phyloP scores from a whole-genome alignment of 2,797 vertebrate species.

The Pogonophryne albipinna region DNA sequence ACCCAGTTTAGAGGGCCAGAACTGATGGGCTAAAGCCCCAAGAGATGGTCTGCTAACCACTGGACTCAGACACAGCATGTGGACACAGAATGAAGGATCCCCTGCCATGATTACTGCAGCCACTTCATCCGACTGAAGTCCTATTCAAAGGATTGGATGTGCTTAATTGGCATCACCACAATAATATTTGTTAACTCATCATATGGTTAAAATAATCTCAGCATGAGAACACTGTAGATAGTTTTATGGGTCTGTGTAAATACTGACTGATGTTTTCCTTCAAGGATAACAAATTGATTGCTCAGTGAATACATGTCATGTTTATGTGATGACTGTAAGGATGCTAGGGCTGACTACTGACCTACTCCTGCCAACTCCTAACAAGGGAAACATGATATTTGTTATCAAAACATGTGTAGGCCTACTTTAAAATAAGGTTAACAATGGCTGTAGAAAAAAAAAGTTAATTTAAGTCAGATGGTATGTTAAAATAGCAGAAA shows the following conservation, averaged over 20 bases:
- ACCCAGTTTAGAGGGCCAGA: constrained; percentile 71
- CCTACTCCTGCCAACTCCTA: neutral
- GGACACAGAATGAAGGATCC: constrained; percentile 23
- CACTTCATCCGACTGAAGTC: neutral
- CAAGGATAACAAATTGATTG: neutral
- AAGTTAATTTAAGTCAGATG: neutral
- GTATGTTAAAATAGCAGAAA: neutral
- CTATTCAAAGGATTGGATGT: constrained; percentile 5
- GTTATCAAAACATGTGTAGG: neutral
- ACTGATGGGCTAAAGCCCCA: constrained; percentile 69
- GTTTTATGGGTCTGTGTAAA: neutral
- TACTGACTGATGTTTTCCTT: neutral
- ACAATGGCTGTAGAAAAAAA: neutral
- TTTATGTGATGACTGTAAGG: neutral
- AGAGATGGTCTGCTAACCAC: constrained; percentile 41
- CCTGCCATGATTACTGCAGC: constrained; percentile 5
- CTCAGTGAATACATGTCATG: neutral
- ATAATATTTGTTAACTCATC: neutral
- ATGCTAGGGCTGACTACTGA: constrained; percentile 7
- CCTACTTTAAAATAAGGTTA: neutral
- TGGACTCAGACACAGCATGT: constrained; percentile 42
- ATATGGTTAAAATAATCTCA: constrained; percentile 3
- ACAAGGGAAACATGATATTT: neutral
- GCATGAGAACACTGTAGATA: neutral
- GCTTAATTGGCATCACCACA: constrained; percentile 10